Evolutionary conservation across 2,888 invertebrate genomes (phyloP).

Genomic region (Helicoverpa assulta): DNA sequence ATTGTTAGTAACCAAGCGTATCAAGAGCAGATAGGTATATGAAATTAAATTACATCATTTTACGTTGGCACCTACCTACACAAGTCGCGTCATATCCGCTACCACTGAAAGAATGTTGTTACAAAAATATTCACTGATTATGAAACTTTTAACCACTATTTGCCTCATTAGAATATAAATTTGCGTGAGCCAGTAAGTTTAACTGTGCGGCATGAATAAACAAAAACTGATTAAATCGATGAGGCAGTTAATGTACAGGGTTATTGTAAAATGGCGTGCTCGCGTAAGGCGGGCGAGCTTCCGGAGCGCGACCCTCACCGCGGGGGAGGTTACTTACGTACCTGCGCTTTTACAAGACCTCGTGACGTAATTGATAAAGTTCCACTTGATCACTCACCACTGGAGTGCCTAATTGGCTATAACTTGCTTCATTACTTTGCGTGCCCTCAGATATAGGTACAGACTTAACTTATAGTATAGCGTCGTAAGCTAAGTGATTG

Average conservation of each 20-base stretch:
- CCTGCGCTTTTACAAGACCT: constrained; percentile 55
- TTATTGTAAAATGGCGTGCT: constrained; percentile 82
- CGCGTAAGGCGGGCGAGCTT: constrained; percentile 70
- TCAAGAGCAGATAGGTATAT: constrained; percentile 61
- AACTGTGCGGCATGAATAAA: constrained; percentile 59
- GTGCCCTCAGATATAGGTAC: constrained; percentile 32
- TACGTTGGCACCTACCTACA: constrained; percentile 30
- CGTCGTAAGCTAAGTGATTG: constrained; percentile 59
- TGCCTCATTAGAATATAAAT: constrained; percentile 41
- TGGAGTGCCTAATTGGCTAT: constrained; percentile 50
- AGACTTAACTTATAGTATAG: constrained; percentile 27
- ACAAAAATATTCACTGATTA: constrained; percentile 32
- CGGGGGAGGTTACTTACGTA: constrained; percentile 66
- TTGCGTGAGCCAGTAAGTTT: constrained; percentile 47
- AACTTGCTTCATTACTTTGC: constrained; percentile 53
- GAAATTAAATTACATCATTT: constrained; percentile 74
- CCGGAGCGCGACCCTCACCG: constrained; percentile 75
- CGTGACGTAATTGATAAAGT: constrained; percentile 63
- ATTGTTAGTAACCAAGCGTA: constrained; percentile 50
- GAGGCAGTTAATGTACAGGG: constrained; percentile 68
- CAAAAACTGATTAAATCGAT: constrained; percentile 72
- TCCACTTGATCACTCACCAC: constrained; percentile 60
- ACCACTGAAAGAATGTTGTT: constrained; percentile 38
- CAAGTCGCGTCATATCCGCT: constrained; percentile 29
- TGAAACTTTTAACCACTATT: constrained; percentile 23